phyloP scores from a whole-genome alignment of 2,888 invertebrate genomes.

The Callinectes sapidus region DNA sequence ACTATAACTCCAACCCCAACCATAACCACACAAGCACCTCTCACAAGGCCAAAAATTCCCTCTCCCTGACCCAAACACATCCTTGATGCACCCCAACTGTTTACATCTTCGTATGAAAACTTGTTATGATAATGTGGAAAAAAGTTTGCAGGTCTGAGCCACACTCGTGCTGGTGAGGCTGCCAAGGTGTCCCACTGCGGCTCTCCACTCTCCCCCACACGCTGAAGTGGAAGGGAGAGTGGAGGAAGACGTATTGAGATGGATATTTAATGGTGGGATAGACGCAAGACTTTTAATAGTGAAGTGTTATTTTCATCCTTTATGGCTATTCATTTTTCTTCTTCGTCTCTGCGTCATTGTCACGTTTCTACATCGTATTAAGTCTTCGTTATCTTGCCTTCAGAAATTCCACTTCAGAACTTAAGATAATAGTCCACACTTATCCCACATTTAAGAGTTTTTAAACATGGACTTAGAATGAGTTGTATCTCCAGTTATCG shows the following conservation, averaged over 20 bases:
- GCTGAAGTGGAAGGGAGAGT: not conserved
- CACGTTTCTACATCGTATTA: no score
- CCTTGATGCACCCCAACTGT: not conserved
- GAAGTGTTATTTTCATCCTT: not conserved
- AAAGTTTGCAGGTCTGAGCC: not conserved
- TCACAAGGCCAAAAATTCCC: not conserved
- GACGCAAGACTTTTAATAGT: no score
- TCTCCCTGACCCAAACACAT: not conserved
- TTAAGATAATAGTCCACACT: not conserved
- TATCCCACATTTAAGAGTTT: no score
- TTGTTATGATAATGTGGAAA: not conserved
- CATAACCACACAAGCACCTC: not conserved
- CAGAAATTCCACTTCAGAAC: not conserved
- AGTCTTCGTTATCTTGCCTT: no score
- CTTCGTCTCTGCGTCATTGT: not conserved
- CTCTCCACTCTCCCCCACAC: not conserved
- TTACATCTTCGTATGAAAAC: not conserved
- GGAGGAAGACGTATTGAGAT: not conserved
- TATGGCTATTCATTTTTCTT: not conserved
- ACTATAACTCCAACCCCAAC: no score
- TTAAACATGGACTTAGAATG: no score
- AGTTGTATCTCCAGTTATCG: no score
- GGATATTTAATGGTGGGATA: not conserved
- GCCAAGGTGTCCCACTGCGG: not conserved
- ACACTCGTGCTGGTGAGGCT: not conserved